phyloP scores from a whole-genome alignment of 2,797 vertebrate genomes.

The Mastacembelus armatus region DNA sequence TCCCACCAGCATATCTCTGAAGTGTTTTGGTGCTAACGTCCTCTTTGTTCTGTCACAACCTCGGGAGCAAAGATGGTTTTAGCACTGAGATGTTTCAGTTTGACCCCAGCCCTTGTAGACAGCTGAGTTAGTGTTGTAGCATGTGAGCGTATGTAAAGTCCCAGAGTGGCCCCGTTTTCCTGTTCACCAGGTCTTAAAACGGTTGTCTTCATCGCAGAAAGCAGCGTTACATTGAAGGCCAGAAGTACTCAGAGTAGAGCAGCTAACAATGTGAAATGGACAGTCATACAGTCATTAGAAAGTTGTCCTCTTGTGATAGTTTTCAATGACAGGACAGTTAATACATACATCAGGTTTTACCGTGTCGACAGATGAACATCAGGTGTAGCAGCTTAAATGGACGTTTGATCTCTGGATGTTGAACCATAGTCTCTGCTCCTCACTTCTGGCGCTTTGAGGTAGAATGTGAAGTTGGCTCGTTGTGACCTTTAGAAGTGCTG shows the following conservation, averaged over 20 bases:
- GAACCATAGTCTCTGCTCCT: slow-evolving; percentile 12
- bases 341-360: not conserved
- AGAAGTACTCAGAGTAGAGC: not conserved
- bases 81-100: slow-evolving; percentile 28
- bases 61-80: slow-evolving; percentile 27
- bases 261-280: slow-evolving; percentile 19
- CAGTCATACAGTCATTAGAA: not conserved
- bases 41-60: slow-evolving; percentile 24
- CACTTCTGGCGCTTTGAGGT: slow-evolving; percentile 34
- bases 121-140: slow-evolving; percentile 20
- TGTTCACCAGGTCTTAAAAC: slow-evolving; percentile 73
- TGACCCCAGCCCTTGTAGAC: slow-evolving; percentile 16
- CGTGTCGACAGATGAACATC: no score
- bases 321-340: no score
- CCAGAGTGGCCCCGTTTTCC: slow-evolving; percentile 17
- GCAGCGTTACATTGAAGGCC: slow-evolving; percentile 19
- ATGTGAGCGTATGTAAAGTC: slow-evolving; percentile 41
- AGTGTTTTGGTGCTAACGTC: slow-evolving; percentile 25
- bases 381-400: slow-evolving; percentile 2
- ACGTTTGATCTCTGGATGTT: slow-evolving; percentile 9
- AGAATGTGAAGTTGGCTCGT: not conserved
- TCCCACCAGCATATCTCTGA: slow-evolving; percentile 15
- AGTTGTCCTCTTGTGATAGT: not conserved
- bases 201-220: slow-evolving; percentile 71
- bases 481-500: slow-evolving; percentile 30